Evolutionary conservation across 2,113 vertebrate species (phyloP), one percentile per base, ranked within the genome.

Genomic region (Siphamia tubifer): DNA sequence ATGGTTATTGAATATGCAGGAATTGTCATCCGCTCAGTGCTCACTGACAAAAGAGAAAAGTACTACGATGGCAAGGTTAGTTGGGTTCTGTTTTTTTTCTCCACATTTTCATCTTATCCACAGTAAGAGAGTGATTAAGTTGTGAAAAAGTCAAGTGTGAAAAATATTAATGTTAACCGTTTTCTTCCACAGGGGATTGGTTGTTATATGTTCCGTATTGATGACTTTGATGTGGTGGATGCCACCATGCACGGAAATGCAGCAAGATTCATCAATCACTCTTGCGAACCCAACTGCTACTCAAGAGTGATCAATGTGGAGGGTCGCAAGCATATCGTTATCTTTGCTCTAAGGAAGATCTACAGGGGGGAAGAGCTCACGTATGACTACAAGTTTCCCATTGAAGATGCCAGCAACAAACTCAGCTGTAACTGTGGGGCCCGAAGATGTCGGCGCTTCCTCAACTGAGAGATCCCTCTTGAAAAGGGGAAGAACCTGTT

Each of bases 151-250:
- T 6, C 1, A 2, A 30, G 13, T 23, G 34, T 40, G 17, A n/a
- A n/a, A 47, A 34, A 3, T 3, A 34, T 13, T 4, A 15, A 6
- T 8, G 8, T 25, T 25, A 8, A 0, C 2, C 34, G 31, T 66
- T 21, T 54, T 6, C 21, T 13, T 24, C 17, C 0, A 1, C 79
- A 96, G 96, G 96, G 96, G 15, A 97, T 96, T 0, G 96, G 96
- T 57, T 97, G 96, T 83, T 97, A 97, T 89, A 97, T 97, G 96
- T 97, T 97, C 86, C 95, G 95, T 36, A 97, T 97, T 1, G 96
- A 96, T 8, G 96, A 97, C 86, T 96, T 96, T 7, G 96, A 97
- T 0, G 96, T 97, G 55, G 96, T 97, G 67, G 96, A 97, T 1
- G 96, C 96, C 8, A 97, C 96, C 0, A 96, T 96, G 95, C 96